Base-by-base conservation (phyloP, 2,888 invertebrate genomes). In the Odontomyia ornata region DNA sequence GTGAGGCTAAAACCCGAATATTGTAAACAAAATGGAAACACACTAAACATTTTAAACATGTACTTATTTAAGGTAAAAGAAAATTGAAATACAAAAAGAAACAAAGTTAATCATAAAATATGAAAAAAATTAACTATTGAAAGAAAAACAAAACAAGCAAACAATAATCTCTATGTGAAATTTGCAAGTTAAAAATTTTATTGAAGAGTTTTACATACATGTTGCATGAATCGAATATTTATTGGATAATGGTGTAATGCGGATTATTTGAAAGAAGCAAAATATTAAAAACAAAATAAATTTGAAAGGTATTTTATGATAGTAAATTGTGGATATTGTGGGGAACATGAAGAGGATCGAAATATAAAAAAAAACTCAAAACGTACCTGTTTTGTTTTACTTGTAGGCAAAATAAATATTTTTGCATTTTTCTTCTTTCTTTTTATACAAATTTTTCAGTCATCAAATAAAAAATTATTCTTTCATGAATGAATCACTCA, bases 111-210 rank as follows among this genome's bases (percentile, higher is more conserved):
- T 52, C 11, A 71, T 11, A 71, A 52, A 18, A 43, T 18, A 43
- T 46, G n/a, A 71, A 36, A 71, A 57, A 25, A 28, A 21, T 11
- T 56, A 72, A 56, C 30, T 52, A 3, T 52, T 28, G 30, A 67
- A 67, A 46, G 43, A 43, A 18, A 25, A 64, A 64, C 9, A 1
- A 47, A 25, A 43, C 36, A 67, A 67, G 4, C n/a, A 23, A n/a
- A 67, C 18, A n/a, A 36, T 28, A 56, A n/a, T 72, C 56, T 52
- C 28, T 57, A 56, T 72, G 56, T 72, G 72, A 72, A 72, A 72
- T 72, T 72, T 72, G 72, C 27, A 57, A 72, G 30, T 72, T 72
- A 72, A 21, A 72, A 56, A 30, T 72, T 72, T 72, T 72, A 72
- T 72, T 52, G 71, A 56, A 72, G 30, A 72, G 72, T 57, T 72